Percentiles rank a stretch among this genome's conserved stretches.
Evolutionary conservation across 1,140 invertebrate species (phyloP).

Genomic region (Heliconius hewitsoni): DNA sequence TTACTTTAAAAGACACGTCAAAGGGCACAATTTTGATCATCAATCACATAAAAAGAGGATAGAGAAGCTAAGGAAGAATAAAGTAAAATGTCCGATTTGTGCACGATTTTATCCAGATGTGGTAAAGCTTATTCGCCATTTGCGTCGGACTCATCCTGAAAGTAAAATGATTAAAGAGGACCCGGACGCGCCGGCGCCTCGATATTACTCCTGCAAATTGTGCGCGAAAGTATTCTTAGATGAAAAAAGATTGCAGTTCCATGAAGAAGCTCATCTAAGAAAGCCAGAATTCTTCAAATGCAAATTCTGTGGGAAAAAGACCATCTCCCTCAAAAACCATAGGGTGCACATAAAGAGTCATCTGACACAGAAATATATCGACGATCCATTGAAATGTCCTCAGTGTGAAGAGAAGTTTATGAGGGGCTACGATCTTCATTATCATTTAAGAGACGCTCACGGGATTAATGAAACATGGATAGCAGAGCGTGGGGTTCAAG

Average conservation of each 20-base stretch:
- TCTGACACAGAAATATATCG: conserved; percentile 66
- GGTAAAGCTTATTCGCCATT: conserved; percentile 69
- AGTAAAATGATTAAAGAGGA: conserved; percentile 79
- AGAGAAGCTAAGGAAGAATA: conserved; percentile 66
- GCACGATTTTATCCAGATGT: conserved; percentile 67
- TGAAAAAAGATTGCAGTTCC: conserved; percentile 60
- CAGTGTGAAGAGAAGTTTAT: conserved; percentile 70
- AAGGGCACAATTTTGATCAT: conserved; percentile 75
- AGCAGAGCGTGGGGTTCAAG: conserved; percentile 55
- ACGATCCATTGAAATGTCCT: conserved; percentile 68
- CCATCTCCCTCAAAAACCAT: conserved; percentile 69
- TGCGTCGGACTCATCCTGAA: conserved; percentile 71
- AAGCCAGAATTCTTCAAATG: conserved; percentile 76
- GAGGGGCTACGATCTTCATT: conserved; percentile 68
- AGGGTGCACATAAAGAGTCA: conserved; percentile 73
- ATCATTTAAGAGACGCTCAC: conserved; percentile 71
- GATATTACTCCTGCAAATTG: conserved; percentile 67
- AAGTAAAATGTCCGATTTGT: conserved; percentile 77
- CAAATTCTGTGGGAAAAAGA: conserved; percentile 77
- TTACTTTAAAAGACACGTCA: conserved; percentile 65
- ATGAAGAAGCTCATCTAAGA: conserved; percentile 69
- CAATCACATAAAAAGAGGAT: conserved; percentile 68
- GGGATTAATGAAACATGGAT: conserved; percentile 72
- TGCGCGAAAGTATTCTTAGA: conserved; percentile 76
- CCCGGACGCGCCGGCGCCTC: conserved; percentile 66